phyloP scores from a whole-genome alignment of 1,140 invertebrate genomes.

The Zaprionus africanus region DNA sequence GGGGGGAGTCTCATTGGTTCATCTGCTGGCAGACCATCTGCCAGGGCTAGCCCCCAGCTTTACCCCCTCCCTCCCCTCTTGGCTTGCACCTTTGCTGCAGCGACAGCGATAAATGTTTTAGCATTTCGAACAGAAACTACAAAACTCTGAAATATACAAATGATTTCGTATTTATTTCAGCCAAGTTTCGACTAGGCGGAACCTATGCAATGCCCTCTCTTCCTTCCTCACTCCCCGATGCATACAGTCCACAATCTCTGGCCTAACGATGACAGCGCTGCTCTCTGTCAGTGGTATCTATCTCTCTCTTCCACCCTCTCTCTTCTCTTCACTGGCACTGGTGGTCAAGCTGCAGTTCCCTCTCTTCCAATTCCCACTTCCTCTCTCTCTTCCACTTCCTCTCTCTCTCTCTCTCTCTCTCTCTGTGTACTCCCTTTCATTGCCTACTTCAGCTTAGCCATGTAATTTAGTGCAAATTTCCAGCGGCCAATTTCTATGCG shows the following conservation, averaged over 20 bases:
- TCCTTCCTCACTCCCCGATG: background rate
- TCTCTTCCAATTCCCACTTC: background rate
- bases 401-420: background rate
- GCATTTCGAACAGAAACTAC: constrained; percentile 75
- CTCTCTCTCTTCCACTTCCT: background rate
- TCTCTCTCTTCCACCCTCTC: background rate
- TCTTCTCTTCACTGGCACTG: background rate
- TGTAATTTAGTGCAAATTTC: constrained; percentile 47
- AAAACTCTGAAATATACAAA: constrained; percentile 81
- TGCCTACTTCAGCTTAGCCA: constrained; percentile 3
- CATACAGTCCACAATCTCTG: constrained; percentile 14
- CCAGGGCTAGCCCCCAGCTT: constrained; percentile 36
- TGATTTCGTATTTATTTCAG: constrained; percentile 82
- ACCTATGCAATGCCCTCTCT: constrained; percentile 18
- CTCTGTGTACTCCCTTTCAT: background rate
- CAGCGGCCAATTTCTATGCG: constrained; percentile 57
- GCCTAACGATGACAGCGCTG: constrained; percentile 36
- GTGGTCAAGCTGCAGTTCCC: background rate
- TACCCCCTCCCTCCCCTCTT: background rate
- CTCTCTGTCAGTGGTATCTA: constrained; percentile 28
- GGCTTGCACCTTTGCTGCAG: constrained; percentile 39
- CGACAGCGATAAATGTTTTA: constrained; percentile 80
- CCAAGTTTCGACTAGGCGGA: constrained; percentile 41
- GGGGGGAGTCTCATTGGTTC: constrained; percentile 67
- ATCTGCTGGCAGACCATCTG: constrained; percentile 73